These are phyloP conservation scores for Melinaea menophilus DNA, from an alignment of 2,888 invertebrate genomes.

Conservation along the genomic window DNA sequence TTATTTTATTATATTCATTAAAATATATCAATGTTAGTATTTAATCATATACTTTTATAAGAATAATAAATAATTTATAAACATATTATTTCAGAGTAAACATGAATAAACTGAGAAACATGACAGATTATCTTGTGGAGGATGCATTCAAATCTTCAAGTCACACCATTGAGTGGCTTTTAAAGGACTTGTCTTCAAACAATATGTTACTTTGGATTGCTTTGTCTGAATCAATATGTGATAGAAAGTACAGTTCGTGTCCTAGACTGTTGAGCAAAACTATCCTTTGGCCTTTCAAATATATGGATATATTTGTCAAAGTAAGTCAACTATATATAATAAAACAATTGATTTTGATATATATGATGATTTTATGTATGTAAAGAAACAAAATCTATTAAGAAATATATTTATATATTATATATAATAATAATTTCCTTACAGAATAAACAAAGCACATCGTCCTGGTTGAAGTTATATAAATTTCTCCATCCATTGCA, in stretches of 20 bases:
- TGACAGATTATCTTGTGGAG: conserved; percentile 41
- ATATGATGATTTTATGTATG: too few relatives aligned
- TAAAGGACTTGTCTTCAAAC: conserved; percentile 37
- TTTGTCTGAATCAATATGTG: conserved; percentile 42
- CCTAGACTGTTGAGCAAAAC: conserved; percentile 34
- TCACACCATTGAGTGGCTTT: conserved; percentile 32
- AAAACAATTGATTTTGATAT: too few relatives aligned
- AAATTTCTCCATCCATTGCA: conserved; percentile 34
- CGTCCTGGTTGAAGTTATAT: conserved; percentile 49
- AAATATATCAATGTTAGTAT: not conserved
- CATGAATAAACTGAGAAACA: conserved; percentile 39
- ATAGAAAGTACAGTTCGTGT: conserved; percentile 30
- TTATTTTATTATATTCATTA: too few relatives aligned
- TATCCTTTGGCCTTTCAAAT: conserved; percentile 55
- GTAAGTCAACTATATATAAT: conserved; percentile 40
- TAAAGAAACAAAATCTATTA: too few relatives aligned
- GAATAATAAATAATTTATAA: not conserved
- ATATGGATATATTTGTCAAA: conserved; percentile 37
- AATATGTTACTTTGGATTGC: conserved; percentile 53
- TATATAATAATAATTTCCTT: conserved; percentile 10
- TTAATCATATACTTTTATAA: not conserved
- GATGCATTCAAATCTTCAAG: conserved; percentile 29
- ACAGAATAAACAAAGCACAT: conserved; percentile 44
- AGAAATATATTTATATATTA: conserved; percentile 2
- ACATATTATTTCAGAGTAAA: conserved; percentile 40